Evolutionary conservation across 2,797 vertebrate species (phyloP).

Genomic region (Diplodus sargus): DNA sequence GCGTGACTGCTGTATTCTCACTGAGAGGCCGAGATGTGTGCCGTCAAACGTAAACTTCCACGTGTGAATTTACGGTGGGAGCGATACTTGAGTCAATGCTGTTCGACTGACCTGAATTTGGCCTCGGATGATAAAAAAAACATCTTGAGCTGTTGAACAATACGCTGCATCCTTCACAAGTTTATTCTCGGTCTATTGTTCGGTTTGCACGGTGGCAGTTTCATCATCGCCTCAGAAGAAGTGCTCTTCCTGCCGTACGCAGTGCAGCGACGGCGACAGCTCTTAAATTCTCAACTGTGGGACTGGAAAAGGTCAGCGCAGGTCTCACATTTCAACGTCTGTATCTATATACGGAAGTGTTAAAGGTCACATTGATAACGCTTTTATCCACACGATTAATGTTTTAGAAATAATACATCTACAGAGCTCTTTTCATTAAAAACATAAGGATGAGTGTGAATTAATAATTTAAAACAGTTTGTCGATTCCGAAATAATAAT

Average conservation of each 20-base stretch:
- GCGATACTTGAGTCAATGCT: not conserved
- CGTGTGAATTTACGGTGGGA: not conserved
- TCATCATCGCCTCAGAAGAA: not conserved
- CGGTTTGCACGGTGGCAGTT: not conserved
- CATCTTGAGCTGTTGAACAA: slow-evolving; percentile 6
- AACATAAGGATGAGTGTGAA: no score
- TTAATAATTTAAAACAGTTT: no score
- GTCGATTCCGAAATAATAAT: no score
- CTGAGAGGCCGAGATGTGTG: not conserved
- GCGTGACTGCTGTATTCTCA: no score
- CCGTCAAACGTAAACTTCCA: not conserved
- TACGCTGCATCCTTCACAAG: slow-evolving; percentile 12
- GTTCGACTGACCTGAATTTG: slow-evolving; percentile 6
- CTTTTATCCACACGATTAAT: no score
- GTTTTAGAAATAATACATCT: no score
- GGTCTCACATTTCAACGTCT: not conserved
- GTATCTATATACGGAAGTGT: no score
- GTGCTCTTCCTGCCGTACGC: slow-evolving; percentile 11
- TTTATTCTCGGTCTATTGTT: slow-evolving; percentile 25
- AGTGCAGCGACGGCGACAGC: not conserved
- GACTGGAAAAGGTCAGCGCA: not conserved
- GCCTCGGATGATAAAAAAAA: not conserved
- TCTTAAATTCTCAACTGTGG: not conserved
- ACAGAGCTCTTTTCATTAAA: no score
- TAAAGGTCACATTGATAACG: no score